Evolutionary conservation across 1,140 invertebrate species (phyloP).

Genomic region (Tetramorium parvispinum): DNA sequence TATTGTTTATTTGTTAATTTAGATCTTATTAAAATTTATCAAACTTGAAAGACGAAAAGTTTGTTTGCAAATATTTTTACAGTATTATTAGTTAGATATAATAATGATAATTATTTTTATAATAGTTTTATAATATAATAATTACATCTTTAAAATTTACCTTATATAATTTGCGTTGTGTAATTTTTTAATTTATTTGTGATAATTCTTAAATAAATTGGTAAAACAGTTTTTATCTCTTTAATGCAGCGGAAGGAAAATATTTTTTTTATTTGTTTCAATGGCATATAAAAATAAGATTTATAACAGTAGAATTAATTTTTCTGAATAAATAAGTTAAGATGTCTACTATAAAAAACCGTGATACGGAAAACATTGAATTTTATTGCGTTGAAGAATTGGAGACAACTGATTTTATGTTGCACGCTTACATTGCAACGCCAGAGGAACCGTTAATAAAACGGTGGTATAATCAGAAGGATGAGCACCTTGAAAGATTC

Average conservation of each 20-base stretch:
- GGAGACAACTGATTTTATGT: background rate
- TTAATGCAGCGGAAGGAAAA: background rate
- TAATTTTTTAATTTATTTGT: background rate
- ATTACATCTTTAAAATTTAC: background rate
- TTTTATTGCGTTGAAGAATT: background rate
- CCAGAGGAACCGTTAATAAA: slow-evolving; percentile 60
- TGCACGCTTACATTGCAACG: too few species aligned
- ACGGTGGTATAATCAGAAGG: slow-evolving; percentile 71
- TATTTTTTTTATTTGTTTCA: background rate
- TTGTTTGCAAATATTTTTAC: too few species aligned
- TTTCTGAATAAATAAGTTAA: background rate
- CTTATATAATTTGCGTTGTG: background rate
- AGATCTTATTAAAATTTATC: background rate
- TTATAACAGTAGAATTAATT: background rate
- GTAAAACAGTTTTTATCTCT: background rate
- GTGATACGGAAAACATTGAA: background rate
- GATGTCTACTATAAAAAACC: background rate
- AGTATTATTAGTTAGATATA: background rate
- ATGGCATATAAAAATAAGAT: background rate
- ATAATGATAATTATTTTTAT: background rate
- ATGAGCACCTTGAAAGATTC: slow-evolving; percentile 84
- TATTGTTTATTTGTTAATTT: background rate
- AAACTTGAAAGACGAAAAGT: background rate
- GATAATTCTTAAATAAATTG: background rate
- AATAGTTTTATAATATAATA: background rate